These are phyloP conservation scores for Ceryle rudis DNA, from an alignment of 2,797 vertebrate species.

Conservation along the genomic window DNA sequence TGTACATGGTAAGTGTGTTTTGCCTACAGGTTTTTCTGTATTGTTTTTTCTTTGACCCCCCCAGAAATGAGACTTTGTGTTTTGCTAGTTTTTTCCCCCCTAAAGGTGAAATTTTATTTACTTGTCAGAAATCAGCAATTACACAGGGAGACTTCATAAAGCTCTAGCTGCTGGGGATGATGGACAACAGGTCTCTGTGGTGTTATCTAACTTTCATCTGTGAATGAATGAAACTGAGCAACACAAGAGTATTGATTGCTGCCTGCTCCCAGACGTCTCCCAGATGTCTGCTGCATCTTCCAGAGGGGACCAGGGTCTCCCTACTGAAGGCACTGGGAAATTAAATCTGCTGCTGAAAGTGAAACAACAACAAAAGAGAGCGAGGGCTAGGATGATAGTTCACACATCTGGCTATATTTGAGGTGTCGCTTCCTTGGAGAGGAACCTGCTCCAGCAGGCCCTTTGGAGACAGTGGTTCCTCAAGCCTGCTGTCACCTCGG, in stretches of 20 bases:
- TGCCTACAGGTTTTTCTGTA: neutral
- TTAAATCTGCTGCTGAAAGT: neutral
- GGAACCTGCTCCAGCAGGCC: neutral
- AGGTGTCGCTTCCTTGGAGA: neutral
- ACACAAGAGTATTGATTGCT: neutral
- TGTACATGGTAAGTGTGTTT: constrained; percentile 93
- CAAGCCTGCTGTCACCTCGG: neutral
- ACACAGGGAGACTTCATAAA: neutral
- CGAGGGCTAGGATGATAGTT: neutral
- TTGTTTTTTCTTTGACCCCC: neutral
- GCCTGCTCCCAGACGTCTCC: neutral
- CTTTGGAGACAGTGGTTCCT: neutral
- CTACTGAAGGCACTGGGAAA: neutral
- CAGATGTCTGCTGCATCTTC: neutral
- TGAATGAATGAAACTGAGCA: neutral
- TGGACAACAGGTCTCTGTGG: neutral
- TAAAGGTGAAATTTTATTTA: neutral
- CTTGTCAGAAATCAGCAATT: neutral
- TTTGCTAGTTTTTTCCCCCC: neutral
- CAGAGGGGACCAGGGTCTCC: neutral
- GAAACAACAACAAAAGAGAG: neutral
- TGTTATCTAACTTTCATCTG: neutral
- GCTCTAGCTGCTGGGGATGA: neutral
- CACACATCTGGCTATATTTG: neutral
- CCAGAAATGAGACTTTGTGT: neutral